Percentiles rank a stretch among this genome's conserved stretches.
Evolutionary conservation across 2,113 vertebrate genomes (phyloP).

Genomic region (Syrrhaptes paradoxus): DNA sequence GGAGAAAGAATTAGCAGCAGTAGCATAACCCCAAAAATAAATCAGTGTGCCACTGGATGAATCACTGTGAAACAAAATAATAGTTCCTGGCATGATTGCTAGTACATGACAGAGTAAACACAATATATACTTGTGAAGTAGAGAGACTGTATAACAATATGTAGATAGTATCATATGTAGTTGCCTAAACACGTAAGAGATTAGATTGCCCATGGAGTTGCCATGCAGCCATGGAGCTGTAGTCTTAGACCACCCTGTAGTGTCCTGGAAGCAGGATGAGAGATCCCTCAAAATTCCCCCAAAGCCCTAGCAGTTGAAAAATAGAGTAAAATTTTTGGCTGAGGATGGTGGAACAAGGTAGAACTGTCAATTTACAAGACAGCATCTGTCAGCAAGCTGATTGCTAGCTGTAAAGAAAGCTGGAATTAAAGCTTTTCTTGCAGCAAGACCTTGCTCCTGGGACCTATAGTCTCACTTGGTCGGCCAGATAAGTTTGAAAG

Average conservation of each 20-base stretch:
- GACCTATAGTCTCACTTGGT: not conserved
- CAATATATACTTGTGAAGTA: not conserved
- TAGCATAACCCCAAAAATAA: not conserved
- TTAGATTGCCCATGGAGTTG: not conserved
- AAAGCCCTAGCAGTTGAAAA: not conserved
- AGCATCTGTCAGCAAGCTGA: not conserved
- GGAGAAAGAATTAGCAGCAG: not conserved
- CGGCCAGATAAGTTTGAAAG: not conserved
- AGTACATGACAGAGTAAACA: not conserved
- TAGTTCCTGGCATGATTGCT: not conserved
- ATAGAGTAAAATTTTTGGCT: not conserved
- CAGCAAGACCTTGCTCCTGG: not conserved
- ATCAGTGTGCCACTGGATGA: not conserved
- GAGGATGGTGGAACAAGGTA: not conserved
- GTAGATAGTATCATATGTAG: not conserved
- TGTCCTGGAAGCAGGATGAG: not conserved
- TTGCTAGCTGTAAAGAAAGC: not conserved
- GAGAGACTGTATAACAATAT: not conserved
- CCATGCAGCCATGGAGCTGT: not conserved
- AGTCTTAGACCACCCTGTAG: not conserved
- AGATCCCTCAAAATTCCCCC: not conserved
- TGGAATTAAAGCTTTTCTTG: not conserved
- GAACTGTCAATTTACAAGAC: not conserved
- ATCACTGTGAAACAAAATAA: not conserved
- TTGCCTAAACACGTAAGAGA: not conserved